Evolutionary conservation across 2,113 vertebrate species (phyloP), one percentile per base, ranked within the genome.

Genomic region (Notiomystis cincta): DNA sequence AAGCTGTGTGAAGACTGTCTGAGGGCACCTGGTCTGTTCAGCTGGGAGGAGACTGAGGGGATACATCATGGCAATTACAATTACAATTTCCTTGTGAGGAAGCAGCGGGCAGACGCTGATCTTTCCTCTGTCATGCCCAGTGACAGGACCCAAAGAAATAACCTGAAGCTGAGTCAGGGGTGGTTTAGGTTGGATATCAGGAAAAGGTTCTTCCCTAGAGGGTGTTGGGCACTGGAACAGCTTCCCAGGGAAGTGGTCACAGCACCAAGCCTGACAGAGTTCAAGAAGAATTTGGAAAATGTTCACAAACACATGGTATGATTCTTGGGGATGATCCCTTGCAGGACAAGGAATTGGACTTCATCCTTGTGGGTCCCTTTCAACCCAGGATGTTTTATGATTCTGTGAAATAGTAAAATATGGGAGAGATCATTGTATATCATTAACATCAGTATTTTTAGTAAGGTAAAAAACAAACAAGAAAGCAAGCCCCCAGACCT

Each of bases 1-100:
- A 47, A 54, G 40, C 40, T 0, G 0, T 14, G 0, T 35, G 56
- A 79, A 47, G n/a, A 70, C 1, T 2, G 13, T 24, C 57, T 62
- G 48, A 30, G 6, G 48, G n/a, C 48, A 8, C 40, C 54, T 65
- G 5, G 6, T 64, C 15, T 88, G 60, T 73, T 66, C 37, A 58
- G 33, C 45, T 0, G 1, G 44, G 60, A 64, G 33, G 45, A 82
- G 10, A n/a, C 8, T 38, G 50, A 81, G 27, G 33, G 10, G 27
- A 73, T 31, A 24, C 5, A 8, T 66, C 87, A n/a, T 4, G 44
- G 50, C 22, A 81, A 11, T 50, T 42, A 5, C 25, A 25, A 8
- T 37, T 57, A 28, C 12, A 81, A 27, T 48, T 81, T 38, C 20
- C 9, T 58, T 8, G 2, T 51, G 33, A n/a, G 51, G 28, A 66